A percentile compares a stretch with the other conserved stretches of the same genome.
phyloP scores from a whole-genome alignment of 1,140 invertebrate genomes.

The Ylistrum balloti region DNA sequence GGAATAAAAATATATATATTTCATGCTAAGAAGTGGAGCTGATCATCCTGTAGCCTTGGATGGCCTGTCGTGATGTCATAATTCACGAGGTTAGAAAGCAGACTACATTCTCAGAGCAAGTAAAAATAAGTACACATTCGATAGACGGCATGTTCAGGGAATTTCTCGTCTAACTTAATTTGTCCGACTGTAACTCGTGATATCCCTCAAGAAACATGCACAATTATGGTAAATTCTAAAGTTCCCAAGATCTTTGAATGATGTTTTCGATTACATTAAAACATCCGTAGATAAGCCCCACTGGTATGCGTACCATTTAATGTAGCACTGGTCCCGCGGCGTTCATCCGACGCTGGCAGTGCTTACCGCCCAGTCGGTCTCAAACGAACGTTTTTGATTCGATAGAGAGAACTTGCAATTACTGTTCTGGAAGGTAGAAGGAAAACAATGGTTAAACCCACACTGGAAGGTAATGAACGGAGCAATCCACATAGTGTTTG shows the following conservation, averaged over 20 bases:
- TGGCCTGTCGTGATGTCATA: not conserved
- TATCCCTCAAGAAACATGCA: slow-evolving; percentile 19
- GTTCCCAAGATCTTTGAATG: not conserved
- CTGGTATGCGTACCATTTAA: not conserved
- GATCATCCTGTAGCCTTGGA: not conserved
- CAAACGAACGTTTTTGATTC: not conserved
- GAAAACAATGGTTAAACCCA: slow-evolving; percentile 20
- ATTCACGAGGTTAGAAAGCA: not conserved
- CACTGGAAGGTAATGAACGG: not conserved
- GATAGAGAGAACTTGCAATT: slow-evolving; percentile 24
- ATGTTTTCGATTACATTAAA: slow-evolving; percentile 18
- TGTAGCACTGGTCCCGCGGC: not conserved
- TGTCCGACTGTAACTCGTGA: not conserved
- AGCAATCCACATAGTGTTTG: slow-evolving; percentile 16
- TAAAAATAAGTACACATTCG: not conserved
- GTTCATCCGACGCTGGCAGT: not conserved
- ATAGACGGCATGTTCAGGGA: not conserved
- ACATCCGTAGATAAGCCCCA: not conserved
- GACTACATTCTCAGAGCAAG: not conserved
- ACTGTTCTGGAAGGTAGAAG: slow-evolving; percentile 12
- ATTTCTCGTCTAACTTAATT: not conserved
- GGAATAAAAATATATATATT: not conserved
- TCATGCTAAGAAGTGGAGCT: not conserved
- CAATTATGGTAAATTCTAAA: not conserved
- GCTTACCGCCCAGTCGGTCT: not conserved